Base-by-base conservation (phyloP, 2,888 invertebrate genomes). In the Eupithecia exiguata region DNA sequence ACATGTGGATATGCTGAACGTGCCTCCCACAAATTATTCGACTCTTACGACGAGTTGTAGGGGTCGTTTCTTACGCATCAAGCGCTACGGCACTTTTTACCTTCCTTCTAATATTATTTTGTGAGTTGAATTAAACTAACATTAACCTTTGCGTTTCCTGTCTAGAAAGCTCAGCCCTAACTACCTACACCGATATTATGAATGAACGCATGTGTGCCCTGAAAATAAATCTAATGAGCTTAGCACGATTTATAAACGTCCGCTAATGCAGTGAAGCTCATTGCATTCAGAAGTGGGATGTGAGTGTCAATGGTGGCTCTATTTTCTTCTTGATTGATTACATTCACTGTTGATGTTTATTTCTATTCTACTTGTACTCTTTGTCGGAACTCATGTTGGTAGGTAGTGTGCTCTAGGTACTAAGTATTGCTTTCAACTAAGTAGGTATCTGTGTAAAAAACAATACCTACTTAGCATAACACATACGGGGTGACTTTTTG, bases 151-250 rank as follows among this genome's bases (percentile, higher is more conserved):
- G 21, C 40, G 16, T 58, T 58, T 25, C 58, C 58, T 25, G 14
- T 58, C 25, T 58, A 58, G 14, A 12, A 21, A 25, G 58, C 25
- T 35, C 75, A 75, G 25, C 72, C 70, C 75, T 75, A 66, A 35
- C 46, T 16, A 0, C 5, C 46, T 16, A 0, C 5, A 25, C 21
- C 73, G 79, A 81, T 81, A 79, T 86, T 88, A 88, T 89, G 89
- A 89, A 89, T 89, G 89, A 87, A 88, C 85, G 86, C 86, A 85
- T 85, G 86, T 87, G 87, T 86, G 83, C 73, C 81, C 86, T 83
- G 75, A 73, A 88, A 88, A 87, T 89, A 86, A 78, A 68, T 78
- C 84, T 88, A 87, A 88, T 86, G 85, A 85, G 82, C 78, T 78
- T 79, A 77, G 75, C 80, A 81, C 83, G 81, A 84, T 87, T 84